Percentiles rank a stretch among this genome's conserved stretches.
Evolutionary conservation across 2,113 vertebrate species (phyloP).

Genomic region (Psilopsiagon aurifrons): DNA sequence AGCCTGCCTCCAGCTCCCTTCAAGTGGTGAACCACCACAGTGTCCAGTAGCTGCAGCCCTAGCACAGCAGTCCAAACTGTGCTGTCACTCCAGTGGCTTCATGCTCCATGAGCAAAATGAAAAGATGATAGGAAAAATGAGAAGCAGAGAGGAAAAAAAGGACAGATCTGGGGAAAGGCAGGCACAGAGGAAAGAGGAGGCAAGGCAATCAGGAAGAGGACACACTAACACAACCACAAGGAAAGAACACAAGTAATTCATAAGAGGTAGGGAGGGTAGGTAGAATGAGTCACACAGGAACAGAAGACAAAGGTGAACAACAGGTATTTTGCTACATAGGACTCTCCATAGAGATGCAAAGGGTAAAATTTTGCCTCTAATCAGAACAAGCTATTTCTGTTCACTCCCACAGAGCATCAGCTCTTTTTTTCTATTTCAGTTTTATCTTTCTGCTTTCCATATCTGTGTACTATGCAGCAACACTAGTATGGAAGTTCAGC

Average conservation of each 20-base stretch:
- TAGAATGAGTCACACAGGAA: too few species aligned
- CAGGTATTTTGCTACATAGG: background rate
- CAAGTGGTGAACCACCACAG: background rate
- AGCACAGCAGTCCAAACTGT: fast-evolving
- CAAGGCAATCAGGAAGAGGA: background rate
- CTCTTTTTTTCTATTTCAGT: background rate
- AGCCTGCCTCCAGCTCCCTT: background rate
- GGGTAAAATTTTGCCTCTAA: background rate
- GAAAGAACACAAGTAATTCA: background rate
- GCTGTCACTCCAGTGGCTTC: background rate
- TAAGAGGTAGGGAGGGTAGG: background rate
- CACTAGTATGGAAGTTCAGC: background rate
- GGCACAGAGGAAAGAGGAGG: background rate
- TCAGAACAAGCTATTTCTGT: background rate
- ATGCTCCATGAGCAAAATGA: background rate
- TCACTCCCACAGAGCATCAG: background rate
- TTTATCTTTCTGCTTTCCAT: background rate
- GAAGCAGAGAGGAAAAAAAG: background rate
- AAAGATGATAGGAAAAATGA: background rate
- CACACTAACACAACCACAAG: background rate
- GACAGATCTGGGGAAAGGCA: background rate
- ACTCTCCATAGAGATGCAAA: background rate
- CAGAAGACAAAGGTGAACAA: background rate
- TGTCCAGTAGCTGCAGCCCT: background rate
- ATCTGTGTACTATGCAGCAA: too few species aligned